A percentile compares a stretch with the other conserved stretches of the same genome.
Evolutionary conservation across 2,113 vertebrate species (phyloP).

Genomic region (Hemiprocne comata): DNA sequence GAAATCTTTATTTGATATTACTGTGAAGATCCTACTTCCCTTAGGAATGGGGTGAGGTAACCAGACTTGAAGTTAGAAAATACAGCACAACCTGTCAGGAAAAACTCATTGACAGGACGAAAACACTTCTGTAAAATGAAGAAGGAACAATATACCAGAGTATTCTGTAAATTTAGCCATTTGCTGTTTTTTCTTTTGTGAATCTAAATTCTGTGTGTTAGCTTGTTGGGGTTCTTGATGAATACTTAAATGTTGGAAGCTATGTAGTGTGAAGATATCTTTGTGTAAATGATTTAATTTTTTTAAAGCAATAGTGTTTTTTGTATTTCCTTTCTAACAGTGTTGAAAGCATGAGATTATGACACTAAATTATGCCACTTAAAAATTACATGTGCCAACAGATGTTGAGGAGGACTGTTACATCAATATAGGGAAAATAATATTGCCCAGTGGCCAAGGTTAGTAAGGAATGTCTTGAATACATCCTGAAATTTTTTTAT

Average conservation of each 20-base stretch:
- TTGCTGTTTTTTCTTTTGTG: neutral
- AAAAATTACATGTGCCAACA: neutral
- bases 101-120: neutral
- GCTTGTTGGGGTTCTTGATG: neutral
- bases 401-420: neutral
- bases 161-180: neutral
- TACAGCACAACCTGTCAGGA: neutral
- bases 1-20: neutral
- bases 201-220: neutral
- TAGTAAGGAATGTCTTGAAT: neutral
- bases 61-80: neutral
- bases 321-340: constrained; percentile 2
- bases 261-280: constrained; percentile 81
- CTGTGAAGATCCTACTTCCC: neutral
- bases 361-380: neutral
- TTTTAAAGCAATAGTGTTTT: neutral
- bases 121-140: neutral
- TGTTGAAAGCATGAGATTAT: constrained; percentile 1
- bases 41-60: neutral
- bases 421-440: neutral
- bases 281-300: constrained; percentile 56
- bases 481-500: neutral
- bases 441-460: neutral
- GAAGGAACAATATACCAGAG: neutral
- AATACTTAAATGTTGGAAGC: neutral